phyloP scores from a whole-genome alignment of 2,888 invertebrate genomes.

The Cremastinae sp. region DNA sequence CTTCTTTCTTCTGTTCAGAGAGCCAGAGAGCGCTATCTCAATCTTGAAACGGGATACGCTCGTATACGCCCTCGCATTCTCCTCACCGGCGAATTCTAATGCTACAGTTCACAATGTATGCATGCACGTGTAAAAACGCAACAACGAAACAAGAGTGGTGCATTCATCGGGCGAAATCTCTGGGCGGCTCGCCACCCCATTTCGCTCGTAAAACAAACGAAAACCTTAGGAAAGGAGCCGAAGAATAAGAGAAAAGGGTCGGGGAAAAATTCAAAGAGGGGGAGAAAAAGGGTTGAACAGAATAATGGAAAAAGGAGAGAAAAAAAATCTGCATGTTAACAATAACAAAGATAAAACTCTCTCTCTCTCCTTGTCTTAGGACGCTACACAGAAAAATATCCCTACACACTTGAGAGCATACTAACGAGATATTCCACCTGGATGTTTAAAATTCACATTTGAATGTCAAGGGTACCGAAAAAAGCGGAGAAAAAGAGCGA shows the following conservation, averaged over 20 bases:
- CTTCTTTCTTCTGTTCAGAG: slow-evolving; percentile 62
- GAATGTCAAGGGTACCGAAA: slow-evolving; percentile 62
- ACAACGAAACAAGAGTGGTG: no score
- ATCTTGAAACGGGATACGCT: slow-evolving; percentile 79
- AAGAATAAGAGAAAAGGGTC: neutral
- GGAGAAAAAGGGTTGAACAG: slow-evolving; percentile 21
- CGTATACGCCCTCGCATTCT: slow-evolving; percentile 70
- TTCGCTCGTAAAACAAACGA: slow-evolving; percentile 55
- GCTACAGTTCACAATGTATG: slow-evolving; percentile 64
- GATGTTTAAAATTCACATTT: slow-evolving; percentile 61
- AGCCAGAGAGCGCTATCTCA: slow-evolving; percentile 72
- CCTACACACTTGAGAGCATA: slow-evolving; percentile 49
- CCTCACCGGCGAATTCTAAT: slow-evolving; percentile 72
- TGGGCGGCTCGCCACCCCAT: slow-evolving; percentile 34
- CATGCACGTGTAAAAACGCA: slow-evolving; percentile 1
- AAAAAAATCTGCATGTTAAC: slow-evolving; percentile 54
- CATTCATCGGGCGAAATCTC: slow-evolving; percentile 14
- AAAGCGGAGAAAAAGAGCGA: slow-evolving; percentile 23
- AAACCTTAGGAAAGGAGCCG: slow-evolving; percentile 24
- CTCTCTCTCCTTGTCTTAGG: slow-evolving; percentile 28
- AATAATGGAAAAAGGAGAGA: slow-evolving; percentile 42
- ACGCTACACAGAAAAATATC: slow-evolving; percentile 32
- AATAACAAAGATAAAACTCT: slow-evolving; percentile 53
- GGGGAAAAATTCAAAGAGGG: neutral
- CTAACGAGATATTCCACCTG: slow-evolving; percentile 60